Evolutionary conservation across 2,797 vertebrate genomes (phyloP).

Genomic region (Enteromius thamalakanensis): DNA sequence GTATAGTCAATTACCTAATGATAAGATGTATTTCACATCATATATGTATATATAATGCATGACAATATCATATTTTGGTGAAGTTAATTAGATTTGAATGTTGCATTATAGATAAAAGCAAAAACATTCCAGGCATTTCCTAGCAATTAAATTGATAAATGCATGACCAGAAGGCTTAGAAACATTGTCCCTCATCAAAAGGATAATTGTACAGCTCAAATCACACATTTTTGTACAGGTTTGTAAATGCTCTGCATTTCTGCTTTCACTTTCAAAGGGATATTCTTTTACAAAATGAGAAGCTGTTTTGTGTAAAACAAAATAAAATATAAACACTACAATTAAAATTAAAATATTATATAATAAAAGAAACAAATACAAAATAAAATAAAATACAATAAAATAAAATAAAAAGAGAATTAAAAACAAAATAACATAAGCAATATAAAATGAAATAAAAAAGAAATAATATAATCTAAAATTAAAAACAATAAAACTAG

Average conservation of each 20-base stretch:
- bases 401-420: neutral
- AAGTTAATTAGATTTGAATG: neutral
- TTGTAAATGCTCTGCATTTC: neutral
- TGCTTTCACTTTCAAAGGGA: neutral
- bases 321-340: neutral
- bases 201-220: neutral
- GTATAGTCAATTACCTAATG: neutral
- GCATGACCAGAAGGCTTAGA: neutral
- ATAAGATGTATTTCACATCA: neutral
- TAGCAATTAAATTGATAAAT: neutral
- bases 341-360: too few species aligned
- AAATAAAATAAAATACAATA: neutral
- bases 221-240: neutral
- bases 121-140: neutral
- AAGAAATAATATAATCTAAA: too few species aligned
- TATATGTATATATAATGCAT: neutral
- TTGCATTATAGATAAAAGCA: neutral
- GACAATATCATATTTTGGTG: neutral
- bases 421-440: neutral
- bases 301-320: neutral
- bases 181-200: neutral
- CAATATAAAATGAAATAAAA: neutral
- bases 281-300: neutral
- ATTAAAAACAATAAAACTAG: neutral
- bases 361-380: neutral